Base-by-base conservation (phyloP, 2,888 invertebrate species). In the Copidosoma aretas region DNA sequence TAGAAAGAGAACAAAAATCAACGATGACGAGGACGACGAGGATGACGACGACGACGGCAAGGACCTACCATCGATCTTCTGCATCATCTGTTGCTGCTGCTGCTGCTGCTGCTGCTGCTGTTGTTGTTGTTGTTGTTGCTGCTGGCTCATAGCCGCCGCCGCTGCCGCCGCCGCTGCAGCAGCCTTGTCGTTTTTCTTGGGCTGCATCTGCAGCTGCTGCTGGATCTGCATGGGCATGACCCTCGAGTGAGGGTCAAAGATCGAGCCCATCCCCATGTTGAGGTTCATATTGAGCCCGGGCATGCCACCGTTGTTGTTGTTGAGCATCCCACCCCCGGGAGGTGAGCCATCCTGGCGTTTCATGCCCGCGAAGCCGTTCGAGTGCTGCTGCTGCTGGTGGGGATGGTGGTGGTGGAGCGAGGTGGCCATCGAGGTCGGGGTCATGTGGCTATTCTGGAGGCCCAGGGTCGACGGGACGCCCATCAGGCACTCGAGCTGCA, bases 171-270 rank as follows among this genome's bases (percentile, higher is more conserved):
- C 89, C 41, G 89, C 89, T 72, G 90, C 90, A 12, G 90, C 86
- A 62, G 90, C 77, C 5, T 49, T 53, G 0, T 87, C 86, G n/a
- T 85, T 85, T 60, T 91, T 88, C 71, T 88, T 89, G 75, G 88
- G 89, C 73, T 88, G 88, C 21, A 84, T 74, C 60, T n/a, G n/a
- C 0, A 84, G 80, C n/a, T 87, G 84, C 82, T 83, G 80, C 76
- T 77, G 85, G 72, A 82, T 84, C 71, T 82, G 84, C 80, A 84
- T 84, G 21, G 81, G 79, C 84, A 79, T 73, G 17, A 77, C 73
- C 39, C 79, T 77, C 46, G 89, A 88, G 53, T 89, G 76, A 0
- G 90, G 88, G 77, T 91, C 91, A 76, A 91, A 91, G 75, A 91
- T 89, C 21, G 91, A 90, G 1, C 88, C 83, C 68, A 89, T 88